Evolutionary conservation across 2,888 invertebrate genomes (phyloP).

Genomic region (Machimus rusticus): DNA sequence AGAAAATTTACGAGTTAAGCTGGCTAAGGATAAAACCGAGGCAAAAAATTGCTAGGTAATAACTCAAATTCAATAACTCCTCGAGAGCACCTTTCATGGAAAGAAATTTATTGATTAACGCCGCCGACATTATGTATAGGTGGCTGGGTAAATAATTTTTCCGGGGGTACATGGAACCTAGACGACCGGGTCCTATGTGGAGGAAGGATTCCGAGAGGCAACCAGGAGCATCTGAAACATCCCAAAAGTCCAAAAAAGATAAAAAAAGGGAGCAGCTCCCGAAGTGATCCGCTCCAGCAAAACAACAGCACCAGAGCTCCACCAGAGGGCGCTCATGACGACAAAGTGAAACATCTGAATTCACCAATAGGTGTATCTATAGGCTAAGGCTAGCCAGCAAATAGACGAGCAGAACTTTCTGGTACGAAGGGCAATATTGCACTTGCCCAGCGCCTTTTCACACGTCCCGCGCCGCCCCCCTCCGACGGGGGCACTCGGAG

Average conservation of each 20-base stretch:
- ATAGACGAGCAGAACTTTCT: conserved; percentile 17
- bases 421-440: conserved; percentile 31
- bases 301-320: neutral
- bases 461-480: neutral
- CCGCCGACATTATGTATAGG: conserved; percentile 24
- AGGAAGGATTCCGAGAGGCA: neutral
- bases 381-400: conserved; percentile 14
- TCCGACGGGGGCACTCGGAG: neutral
- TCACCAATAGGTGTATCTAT: conserved; percentile 30
- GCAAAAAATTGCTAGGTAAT: neutral
- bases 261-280: neutral
- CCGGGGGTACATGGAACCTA: conserved; percentile 23
- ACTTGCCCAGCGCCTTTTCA: conserved; percentile 41
- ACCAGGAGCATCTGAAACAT: conserved; percentile 26
- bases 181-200: neutral
- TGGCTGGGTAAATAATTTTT: conserved; percentile 37
- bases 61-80: conserved; percentile 41
- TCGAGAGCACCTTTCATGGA: conserved; percentile 34
- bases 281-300: neutral
- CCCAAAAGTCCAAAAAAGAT: conserved; percentile 38
- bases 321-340: conserved; percentile 3
- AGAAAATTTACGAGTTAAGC: conserved; percentile 27
- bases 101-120: conserved; percentile 41
- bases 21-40: conserved; percentile 10
- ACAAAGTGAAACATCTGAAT: conserved; percentile 36